Base-by-base conservation (phyloP, 2,113 vertebrate genomes). In the Argyrosomus japonicus region DNA sequence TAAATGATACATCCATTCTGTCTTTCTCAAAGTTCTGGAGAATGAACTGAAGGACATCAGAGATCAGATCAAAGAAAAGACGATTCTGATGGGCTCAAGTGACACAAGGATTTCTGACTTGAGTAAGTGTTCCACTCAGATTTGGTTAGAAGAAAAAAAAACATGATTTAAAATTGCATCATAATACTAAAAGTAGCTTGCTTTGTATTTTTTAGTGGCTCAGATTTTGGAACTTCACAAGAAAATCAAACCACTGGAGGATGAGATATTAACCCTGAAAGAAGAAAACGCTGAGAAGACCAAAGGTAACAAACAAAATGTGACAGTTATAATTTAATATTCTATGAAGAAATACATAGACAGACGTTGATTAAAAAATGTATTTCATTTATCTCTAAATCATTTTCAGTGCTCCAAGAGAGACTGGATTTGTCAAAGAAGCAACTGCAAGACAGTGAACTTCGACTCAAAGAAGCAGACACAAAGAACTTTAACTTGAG, bases 371-470 rank as follows among this genome's bases (percentile, higher is more conserved):
- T 21, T 47, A 4, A 0, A 50, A 48, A 4, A 5, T 67, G 17
- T 8, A n/a, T 68, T 69, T 79, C 12, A 50, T 23, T 54, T 13
- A 25, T 40, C 19, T 67, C 4, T 0, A 32, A 68, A 19, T 1
- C n/a, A 1, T 0, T 77, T 75, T 75, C 83, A 93, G 92, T 85
- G 7, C 50, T 91, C 29, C 45, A 73, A 6, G 36, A 5, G 4
- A 76, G 19, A 69, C 51, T 91, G 71, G 18, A 23, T 40, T 19
- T 80, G 18, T 68, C 43, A 19, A 47, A 53, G 0, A 67, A 0
- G 45, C 78, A 90, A 58, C 76, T 92, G 40, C 48, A 88, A 79
- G 87, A 87, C 61, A 76, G 61, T 48, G 68, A 85, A 71, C 23
- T 21, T 40, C 63, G 1, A 45, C 80, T 92, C 11, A 43, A 68